phyloP scores from a whole-genome alignment of 1,140 invertebrate species.

The Aradophagus sp. region DNA sequence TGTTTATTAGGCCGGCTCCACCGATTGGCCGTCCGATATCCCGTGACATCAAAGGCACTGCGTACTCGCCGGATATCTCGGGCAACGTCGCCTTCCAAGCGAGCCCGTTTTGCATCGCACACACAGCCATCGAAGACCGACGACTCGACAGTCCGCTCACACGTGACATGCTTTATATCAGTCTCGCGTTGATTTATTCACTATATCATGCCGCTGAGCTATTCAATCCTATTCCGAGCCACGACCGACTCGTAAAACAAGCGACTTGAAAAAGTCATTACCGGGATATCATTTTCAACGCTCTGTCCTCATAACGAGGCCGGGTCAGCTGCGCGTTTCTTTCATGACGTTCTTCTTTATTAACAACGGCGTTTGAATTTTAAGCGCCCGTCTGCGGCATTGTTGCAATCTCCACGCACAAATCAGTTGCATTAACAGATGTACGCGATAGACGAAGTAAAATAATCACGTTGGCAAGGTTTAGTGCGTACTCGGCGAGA shows the following conservation, averaged over 20 bases:
- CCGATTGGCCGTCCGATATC: conserved; percentile 66
- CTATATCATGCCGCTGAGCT: conserved; percentile 43
- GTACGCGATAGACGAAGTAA: too few relatives aligned
- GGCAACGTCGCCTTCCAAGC: conserved; percentile 45
- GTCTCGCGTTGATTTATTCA: conserved; percentile 42
- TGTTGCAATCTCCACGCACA: too few relatives aligned
- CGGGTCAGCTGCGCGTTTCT: too few relatives aligned
- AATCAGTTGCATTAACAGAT: too few relatives aligned
- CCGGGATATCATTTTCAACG: conserved; percentile 46
- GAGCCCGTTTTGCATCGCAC: conserved; percentile 53
- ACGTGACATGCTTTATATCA: conserved; percentile 51
- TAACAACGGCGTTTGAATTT: too few relatives aligned
- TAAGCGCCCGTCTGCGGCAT: too few relatives aligned
- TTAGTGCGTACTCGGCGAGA: too few relatives aligned
- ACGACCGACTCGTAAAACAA: conserved; percentile 38
- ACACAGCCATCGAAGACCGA: conserved; percentile 53
- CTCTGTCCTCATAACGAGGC: too few relatives aligned
- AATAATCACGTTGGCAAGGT: too few relatives aligned
- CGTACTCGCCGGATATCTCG: conserved; percentile 53
- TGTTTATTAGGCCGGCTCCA: conserved; percentile 62
- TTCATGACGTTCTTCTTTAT: too few relatives aligned
- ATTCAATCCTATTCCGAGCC: conserved; percentile 38
- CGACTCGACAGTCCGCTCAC: conserved; percentile 46
- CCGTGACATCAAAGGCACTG: conserved; percentile 71
- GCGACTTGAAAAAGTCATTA: conserved; percentile 43